Evolutionary conservation across 2,113 vertebrate genomes (phyloP), one percentile per base, ranked within the genome.

Genomic region (Myrmophylax atrothorax): DNA sequence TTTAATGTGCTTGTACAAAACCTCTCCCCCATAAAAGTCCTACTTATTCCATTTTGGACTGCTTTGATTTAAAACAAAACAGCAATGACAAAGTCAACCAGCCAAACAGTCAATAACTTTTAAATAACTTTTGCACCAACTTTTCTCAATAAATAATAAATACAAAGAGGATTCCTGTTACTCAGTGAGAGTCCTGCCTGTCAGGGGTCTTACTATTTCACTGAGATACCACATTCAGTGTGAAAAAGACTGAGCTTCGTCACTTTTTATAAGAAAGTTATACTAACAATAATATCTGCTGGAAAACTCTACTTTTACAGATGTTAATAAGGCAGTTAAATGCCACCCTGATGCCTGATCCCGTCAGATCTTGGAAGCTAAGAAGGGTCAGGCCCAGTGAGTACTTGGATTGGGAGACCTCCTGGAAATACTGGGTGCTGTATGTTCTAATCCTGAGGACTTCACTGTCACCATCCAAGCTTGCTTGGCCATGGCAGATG

Each of bases 151-250:
- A 19, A 5, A 25, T 25, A 55, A 33, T 35, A 6, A 20, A 9
- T 60, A 63, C 24, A 7, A 72, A 44, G 6, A 83, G 2, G 10
- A 38, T 72, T 75, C 6, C 20, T 40, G 2, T 52, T 64, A 46
- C 7, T 75, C 13, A 6, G 9, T 33, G 4, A 42, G 3, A 75
- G 18, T 31, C 9, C 17, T 16, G 8, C 17, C 13, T 28, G 19
- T 40, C 7, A 3, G 8, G 55, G 13, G 3, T 69, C 15, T 81
- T 81, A 17, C 3, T 2, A 25, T 72, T 78, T 84, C 31, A 25
- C 15, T 46, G 3, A 5, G 7, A 2, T 49, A 3, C 0, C 6
- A 31, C 3, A 2, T 18, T 68, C 5, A 25, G 1, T 15, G 3
- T 42, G 58, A 66, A 19, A 52, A 72, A 64, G 26, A 24, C 12